These are phyloP conservation scores for Parapristionchus giblindavisi DNA, from an alignment of 2,888 invertebrate genomes.

Conservation along the genomic window DNA sequence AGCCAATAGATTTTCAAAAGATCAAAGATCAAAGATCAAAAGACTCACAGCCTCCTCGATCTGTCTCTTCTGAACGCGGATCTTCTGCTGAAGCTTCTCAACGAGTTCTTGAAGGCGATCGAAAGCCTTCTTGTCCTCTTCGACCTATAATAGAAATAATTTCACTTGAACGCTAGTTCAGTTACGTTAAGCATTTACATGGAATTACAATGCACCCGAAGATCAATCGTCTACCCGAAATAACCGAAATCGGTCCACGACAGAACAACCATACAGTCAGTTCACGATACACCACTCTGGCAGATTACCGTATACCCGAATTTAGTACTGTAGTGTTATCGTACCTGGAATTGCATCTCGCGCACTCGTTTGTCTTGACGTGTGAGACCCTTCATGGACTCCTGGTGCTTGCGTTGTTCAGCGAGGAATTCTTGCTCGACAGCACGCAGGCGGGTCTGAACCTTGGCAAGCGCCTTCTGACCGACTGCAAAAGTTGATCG, in stretches of 20 bases:
- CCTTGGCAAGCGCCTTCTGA: conserved; percentile 97
- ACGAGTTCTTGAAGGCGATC: conserved; percentile 72
- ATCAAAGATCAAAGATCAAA: neutral
- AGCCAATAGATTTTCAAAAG: neutral
- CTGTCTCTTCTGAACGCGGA: conserved; percentile 73
- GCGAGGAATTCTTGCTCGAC: conserved; percentile 95
- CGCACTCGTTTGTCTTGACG: conserved; percentile 73
- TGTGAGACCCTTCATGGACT: conserved; percentile 73
- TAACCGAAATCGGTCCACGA: too few relatives aligned
- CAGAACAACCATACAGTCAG: conserved; percentile 13
- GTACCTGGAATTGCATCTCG: conserved; percentile 71
- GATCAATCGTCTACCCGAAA: too few relatives aligned
- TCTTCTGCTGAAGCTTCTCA: conserved; percentile 73
- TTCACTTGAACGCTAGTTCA: conserved; percentile 42
- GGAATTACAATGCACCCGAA: too few relatives aligned
- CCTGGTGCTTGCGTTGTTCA: conserved; percentile 92
- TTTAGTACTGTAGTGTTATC: neutral
- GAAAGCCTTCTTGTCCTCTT: conserved; percentile 74
- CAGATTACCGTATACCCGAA: too few relatives aligned
- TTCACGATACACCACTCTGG: neutral
- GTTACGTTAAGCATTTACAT: too few relatives aligned
- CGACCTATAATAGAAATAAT: conserved; percentile 68
- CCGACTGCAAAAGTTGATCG: conserved; percentile 77
- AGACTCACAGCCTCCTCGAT: conserved; percentile 74
- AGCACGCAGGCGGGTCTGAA: conserved; percentile 86